Evolutionary conservation across 2,797 vertebrate species (phyloP), one percentile per base, ranked within the genome.

Genomic region (Gymnothorax reevesii): DNA sequence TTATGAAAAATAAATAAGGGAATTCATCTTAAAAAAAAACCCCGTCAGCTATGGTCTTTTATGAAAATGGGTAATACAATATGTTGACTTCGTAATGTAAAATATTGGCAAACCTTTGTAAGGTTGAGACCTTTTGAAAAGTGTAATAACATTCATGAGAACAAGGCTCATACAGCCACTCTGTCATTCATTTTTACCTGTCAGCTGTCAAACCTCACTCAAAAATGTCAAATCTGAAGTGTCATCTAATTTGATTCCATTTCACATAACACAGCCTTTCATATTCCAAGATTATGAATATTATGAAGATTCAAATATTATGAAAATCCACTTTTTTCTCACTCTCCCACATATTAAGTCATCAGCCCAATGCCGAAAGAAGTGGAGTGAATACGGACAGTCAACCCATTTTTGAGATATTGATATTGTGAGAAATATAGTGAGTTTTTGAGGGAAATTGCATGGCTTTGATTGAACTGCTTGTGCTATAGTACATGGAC

Each of bases 1-100:
- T 57, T 42, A 84, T 73, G 83, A 88, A 55, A 66, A 87, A 27
- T 52, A 57, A 6, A 64, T 57, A 54, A 83, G 15, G 22, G 66
- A 62, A 71, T 83, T 88, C 80, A 42, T 42, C 33, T 42, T 42
- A 1, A 42, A 42, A 42, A 2, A 42, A 42, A 42, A 42, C 33
- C 33, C 33, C 33, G 2, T 42, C 33, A 42, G 33, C 33, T 1
- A 42, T 42, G 2, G 33, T 42, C 33, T 42, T 42, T 42, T 42
- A 42, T 42, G 1, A 42, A 57, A n/a, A 7, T 0, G 66, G 88
- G 13, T 42, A 12, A 20, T 33, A 73, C 4, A 91, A 83, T 77
- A 60, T 75, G 84, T 83, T 69, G 2, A 69, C n/a, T n/a, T 69
- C n/a, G n/a, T 25, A 69, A 69, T 69, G 64, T n/a, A 69, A 69